Evolutionary conservation across 2,888 invertebrate genomes (phyloP).

Genomic region (Stenchaetothrips biformis): DNA sequence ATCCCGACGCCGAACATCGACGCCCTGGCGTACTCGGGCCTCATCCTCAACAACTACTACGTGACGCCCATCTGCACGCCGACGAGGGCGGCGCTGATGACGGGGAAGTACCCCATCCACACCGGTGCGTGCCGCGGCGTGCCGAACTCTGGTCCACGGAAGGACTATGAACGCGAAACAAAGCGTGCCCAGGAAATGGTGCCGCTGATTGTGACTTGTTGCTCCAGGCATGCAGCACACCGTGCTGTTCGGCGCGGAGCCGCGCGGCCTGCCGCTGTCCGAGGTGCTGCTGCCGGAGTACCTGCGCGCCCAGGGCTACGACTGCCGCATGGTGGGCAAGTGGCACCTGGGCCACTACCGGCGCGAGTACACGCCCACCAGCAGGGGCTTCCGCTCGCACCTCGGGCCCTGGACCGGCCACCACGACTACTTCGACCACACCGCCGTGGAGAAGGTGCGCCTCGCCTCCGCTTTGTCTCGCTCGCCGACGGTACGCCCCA

Average conservation of each 20-base stretch:
- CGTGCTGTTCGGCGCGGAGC: conserved; percentile 69
- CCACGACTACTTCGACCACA: conserved; percentile 87
- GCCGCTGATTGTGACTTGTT: conserved; percentile 19
- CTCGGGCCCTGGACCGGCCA: conserved; percentile 83
- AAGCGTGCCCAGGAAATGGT: too few species aligned
- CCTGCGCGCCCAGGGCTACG: conserved; percentile 69
- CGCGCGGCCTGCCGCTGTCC: conserved; percentile 73
- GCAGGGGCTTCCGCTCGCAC: conserved; percentile 74
- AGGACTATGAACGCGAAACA: background rate
- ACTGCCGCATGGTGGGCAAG: conserved; percentile 75
- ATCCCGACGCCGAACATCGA: conserved; percentile 89
- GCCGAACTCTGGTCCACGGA: background rate
- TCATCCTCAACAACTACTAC: conserved; percentile 83
- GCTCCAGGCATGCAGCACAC: conserved; percentile 50
- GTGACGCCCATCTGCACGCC: conserved; percentile 81
- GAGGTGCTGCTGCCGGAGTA: conserved; percentile 80
- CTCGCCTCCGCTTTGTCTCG: too few species aligned
- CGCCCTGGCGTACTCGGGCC: conserved; percentile 74
- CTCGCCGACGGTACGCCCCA: too few species aligned
- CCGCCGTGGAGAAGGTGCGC: conserved; percentile 58
- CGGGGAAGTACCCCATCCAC: conserved; percentile 83
- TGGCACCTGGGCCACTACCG: conserved; percentile 69
- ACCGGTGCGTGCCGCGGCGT: conserved; percentile 52
- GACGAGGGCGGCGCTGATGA: conserved; percentile 72
- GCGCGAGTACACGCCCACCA: conserved; percentile 67